Base-by-base conservation (phyloP, 2,797 vertebrate genomes). In the Setipinna tenuifilis region DNA sequence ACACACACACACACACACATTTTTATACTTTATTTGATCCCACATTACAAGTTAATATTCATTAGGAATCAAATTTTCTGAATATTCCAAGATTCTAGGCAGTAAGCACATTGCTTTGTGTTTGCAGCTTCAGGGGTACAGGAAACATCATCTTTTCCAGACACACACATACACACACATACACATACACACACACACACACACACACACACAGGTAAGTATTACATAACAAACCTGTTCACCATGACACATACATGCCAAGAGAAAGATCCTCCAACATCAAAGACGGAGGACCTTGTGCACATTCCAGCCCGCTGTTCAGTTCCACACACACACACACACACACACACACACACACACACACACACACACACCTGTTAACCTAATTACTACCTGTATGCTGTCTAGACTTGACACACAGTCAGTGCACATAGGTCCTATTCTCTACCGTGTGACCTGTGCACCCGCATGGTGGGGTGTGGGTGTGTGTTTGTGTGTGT, bases 271-370 rank as follows among this genome's bases (percentile, higher is more conserved):
- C 28, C 16, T 17, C 5, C 31, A 12, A 75, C 31, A 28, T 28
- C 28, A 75, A 31, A 35, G 31, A 3, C 68, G 16, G 68, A 75
- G 16, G 28, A 41, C 28, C 28, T 75, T 19, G 14, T 75, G 16
- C 68, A 75, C 28, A 75, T 75, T 75, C 28, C 28, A 35, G 12
- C 17, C 31, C 14, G 31, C 12, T 75, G 68, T 31, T 41, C 31
- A 75, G 28, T 6, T 75, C 14, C 78, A 83, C 48, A 0, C 44
- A 50, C 31, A 7, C 25, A 82, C 44, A 87, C 50, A 84, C 14
- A 31, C 44, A 48, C 46, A 83, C n/a, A 68, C 61, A 84, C 71
- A 31, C 71, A 81, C 75, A 86, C 59, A 68, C 35, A 85, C 59
- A 83, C 48, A 81, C 59, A 78, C 41, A 35, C 68, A 75, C 68